Conservation (phyloP, 2,113 vertebrate species). For the Passer montanus region DNA sequence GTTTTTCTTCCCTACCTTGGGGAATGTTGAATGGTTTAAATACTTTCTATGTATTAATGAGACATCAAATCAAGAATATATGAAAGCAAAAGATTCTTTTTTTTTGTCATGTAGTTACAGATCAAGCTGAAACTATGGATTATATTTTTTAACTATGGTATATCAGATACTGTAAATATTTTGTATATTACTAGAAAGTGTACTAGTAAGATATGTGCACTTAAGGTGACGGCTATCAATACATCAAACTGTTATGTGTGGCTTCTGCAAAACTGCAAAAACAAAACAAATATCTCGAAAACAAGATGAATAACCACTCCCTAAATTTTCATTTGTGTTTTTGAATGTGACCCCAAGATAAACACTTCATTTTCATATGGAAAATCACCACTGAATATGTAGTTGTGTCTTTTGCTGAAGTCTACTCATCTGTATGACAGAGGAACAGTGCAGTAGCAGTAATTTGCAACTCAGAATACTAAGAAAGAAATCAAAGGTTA, state of each 20-base stretch:
- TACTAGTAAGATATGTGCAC: background rate
- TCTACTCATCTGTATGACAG: background rate
- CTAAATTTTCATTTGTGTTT: background rate
- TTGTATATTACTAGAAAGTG: background rate
- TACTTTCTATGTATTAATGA: slow-evolving; percentile 30
- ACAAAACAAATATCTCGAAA: background rate
- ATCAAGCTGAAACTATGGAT: background rate
- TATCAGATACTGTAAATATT: background rate
- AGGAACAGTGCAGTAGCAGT: background rate
- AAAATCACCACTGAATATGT: background rate
- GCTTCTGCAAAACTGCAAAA: background rate
- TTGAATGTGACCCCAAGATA: background rate
- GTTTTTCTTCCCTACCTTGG: background rate
- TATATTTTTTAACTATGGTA: background rate
- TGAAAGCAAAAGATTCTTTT: background rate
- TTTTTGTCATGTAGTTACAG: background rate
- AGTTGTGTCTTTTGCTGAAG: background rate
- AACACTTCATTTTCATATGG: background rate
- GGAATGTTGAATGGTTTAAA: background rate
- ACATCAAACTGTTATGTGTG: background rate
- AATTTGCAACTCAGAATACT: background rate
- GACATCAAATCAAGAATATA: background rate
- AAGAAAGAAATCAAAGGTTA: background rate
- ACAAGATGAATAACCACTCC: background rate
- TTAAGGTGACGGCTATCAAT: background rate